Evolutionary conservation across 2,113 vertebrate genomes (phyloP).

Genomic region (Platysteira castanea): DNA sequence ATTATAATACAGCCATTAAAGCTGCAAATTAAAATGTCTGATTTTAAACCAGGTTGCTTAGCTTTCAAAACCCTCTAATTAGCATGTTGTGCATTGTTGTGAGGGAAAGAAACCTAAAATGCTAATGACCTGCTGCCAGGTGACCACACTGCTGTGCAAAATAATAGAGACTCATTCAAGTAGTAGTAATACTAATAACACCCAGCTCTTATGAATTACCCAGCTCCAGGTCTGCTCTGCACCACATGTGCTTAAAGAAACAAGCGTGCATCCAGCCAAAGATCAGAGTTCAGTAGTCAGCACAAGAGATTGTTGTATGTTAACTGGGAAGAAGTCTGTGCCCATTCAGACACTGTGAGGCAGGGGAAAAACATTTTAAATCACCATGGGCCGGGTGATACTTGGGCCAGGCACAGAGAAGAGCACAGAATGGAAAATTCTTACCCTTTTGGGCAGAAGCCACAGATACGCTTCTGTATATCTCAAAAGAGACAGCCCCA

Average conservation of each 20-base stretch:
- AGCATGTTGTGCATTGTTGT: slow-evolving; percentile 79
- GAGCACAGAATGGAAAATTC: background rate
- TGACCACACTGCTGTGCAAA: slow-evolving; percentile 71
- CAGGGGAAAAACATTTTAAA: background rate
- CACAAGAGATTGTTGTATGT: slow-evolving; percentile 3
- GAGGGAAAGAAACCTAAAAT: slow-evolving; percentile 75
- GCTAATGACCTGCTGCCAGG: slow-evolving; percentile 79
- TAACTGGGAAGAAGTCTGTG: background rate
- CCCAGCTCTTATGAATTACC: slow-evolving; percentile 52
- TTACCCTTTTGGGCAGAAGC: background rate
- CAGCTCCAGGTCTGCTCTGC: slow-evolving; percentile 20
- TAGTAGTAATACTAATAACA: slow-evolving; percentile 25
- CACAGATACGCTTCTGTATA: background rate
- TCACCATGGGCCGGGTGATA: background rate
- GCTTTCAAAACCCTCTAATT: slow-evolving; percentile 81
- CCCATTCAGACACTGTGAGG: background rate
- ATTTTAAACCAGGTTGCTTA: slow-evolving; percentile 83
- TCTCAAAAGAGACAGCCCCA: background rate
- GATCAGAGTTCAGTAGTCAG: slow-evolving; percentile 16
- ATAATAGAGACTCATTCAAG: slow-evolving; percentile 66
- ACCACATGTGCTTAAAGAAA: slow-evolving; percentile 36
- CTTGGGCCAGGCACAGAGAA: background rate
- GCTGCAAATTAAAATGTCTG: slow-evolving; percentile 79
- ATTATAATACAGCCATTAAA: slow-evolving; percentile 80
- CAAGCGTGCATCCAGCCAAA: background rate